Percentiles rank a stretch among this genome's conserved stretches.
Evolutionary conservation across 92 coral and sea anemone genomes (phyloP).

Genomic region (Umimayanthus chanpuru): DNA sequence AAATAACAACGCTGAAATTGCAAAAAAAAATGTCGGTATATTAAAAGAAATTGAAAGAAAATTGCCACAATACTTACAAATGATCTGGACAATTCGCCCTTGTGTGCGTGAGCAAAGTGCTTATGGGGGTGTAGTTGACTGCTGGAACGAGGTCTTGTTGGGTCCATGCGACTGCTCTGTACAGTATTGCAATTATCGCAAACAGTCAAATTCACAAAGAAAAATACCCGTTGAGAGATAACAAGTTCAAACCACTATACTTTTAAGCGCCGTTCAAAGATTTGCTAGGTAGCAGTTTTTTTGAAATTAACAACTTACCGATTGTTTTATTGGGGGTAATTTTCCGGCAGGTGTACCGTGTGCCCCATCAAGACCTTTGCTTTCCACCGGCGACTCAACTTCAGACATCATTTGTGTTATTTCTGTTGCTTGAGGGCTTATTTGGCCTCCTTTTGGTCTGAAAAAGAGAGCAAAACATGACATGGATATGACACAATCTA

Average conservation of each 20-base stretch:
- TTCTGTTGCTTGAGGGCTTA: conserved; percentile 85
- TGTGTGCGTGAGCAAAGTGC: conserved; percentile 86
- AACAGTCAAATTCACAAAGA: neutral
- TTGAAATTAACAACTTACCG: conserved; percentile 40
- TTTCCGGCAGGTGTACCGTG: conserved; percentile 89
- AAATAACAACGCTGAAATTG: no score
- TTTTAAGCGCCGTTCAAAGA: no score
- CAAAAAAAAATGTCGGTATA: no score
- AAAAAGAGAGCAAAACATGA: neutral
- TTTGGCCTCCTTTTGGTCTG: conserved; percentile 90
- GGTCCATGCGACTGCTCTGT: conserved; percentile 25
- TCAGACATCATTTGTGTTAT: conserved; percentile 68
- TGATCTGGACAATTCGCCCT: conserved; percentile 88
- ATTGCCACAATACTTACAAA: conserved; percentile 74
- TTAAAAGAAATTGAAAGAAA: neutral
- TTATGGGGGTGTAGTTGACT: conserved; percentile 23
- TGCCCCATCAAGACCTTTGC: conserved; percentile 62
- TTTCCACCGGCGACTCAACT: conserved; percentile 67
- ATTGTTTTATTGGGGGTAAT: conserved; percentile 75
- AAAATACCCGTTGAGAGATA: neutral
- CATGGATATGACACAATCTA: no score
- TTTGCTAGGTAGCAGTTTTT: neutral
- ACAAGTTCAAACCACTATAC: no score
- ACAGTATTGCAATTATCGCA: neutral
- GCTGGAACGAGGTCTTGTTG: neutral